Base-by-base conservation (phyloP, 2,888 invertebrate species). In the Amphipoea lucens region DNA sequence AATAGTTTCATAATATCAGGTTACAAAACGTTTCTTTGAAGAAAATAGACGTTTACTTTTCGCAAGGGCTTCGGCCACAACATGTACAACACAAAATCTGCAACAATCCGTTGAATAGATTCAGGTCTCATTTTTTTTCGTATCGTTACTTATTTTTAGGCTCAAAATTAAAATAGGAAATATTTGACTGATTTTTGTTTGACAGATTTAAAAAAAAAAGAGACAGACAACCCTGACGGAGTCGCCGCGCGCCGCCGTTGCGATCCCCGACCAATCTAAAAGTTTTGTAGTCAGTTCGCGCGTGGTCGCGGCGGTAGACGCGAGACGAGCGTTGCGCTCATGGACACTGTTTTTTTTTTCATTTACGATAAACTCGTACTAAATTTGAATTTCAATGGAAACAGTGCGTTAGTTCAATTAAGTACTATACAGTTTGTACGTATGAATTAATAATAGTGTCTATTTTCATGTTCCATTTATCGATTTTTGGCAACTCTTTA, bases 301-400 rank as follows among this genome's bases (percentile, higher is more conserved):
- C 95, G 95, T 94, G 93, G 93, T 91, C 95, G 95, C 95, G 95
- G 90, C 95, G 95, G 91, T 87, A 92, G 88, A 91, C 95, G 95
- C 93, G 94, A 92, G 90, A 88, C 89, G 92, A 90, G 92, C 92
- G 92, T 88, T 87, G 80, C 91, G 93, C 92, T 92, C 92, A 90
- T 89, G 90, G 90, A 93, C 93, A 92, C 92, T 94, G 90, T 92
- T 92, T 92, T 92, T 92, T 75, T 93, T 93, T 92, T 92, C 89
- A 92, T 92, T 95, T 94, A 96, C 96, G 95, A 91, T 84, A 94
- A 90, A 92, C 84, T 89, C 91, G 90, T 90, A 91, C 90, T 92
- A 89, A 91, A 92, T 92, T 91, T 86, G 86, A 92, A 92, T 92
- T 91, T 87, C 88, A 78, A 90, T 88, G 90, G 82, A 92, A 92